Percentiles rank a stretch among this genome's conserved stretches.
Evolutionary conservation across 2,113 vertebrate species (phyloP).

Genomic region (Vulpes ferrilata): DNA sequence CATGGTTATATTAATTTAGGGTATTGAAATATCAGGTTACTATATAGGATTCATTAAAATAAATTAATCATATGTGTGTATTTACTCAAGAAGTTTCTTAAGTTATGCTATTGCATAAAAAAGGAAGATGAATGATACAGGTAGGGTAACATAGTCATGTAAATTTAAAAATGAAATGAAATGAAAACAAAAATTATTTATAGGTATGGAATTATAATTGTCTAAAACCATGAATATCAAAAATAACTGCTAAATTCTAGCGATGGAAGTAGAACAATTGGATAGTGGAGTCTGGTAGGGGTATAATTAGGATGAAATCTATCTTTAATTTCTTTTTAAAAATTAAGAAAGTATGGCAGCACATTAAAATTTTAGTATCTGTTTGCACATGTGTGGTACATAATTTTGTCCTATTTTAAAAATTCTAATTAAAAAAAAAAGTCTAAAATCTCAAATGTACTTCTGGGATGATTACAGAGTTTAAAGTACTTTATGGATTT

Average conservation of each 20-base stretch:
- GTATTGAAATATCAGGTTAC: neutral
- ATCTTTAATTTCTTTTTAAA: neutral
- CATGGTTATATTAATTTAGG: neutral
- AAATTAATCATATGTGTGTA: neutral
- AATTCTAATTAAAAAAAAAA: neutral
- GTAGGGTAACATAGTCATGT: neutral
- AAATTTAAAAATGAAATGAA: neutral
- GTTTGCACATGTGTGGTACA: neutral
- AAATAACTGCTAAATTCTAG: neutral
- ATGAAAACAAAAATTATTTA: neutral
- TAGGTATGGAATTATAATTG: neutral
- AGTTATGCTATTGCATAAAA: neutral
- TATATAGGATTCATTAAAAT: neutral
- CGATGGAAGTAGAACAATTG: neutral
- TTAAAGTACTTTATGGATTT: neutral
- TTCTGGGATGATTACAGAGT: slow-evolving; percentile 25
- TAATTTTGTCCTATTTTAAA: neutral
- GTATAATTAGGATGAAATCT: neutral
- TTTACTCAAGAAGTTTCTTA: neutral
- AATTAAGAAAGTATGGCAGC: neutral
- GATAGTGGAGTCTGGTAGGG: neutral
- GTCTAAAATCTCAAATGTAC: neutral
- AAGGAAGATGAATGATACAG: neutral
- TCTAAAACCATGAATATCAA: neutral
- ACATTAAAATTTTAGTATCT: neutral